Evolutionary conservation across 2,113 vertebrate species (phyloP).

Genomic region (Neolamprologus longior): DNA sequence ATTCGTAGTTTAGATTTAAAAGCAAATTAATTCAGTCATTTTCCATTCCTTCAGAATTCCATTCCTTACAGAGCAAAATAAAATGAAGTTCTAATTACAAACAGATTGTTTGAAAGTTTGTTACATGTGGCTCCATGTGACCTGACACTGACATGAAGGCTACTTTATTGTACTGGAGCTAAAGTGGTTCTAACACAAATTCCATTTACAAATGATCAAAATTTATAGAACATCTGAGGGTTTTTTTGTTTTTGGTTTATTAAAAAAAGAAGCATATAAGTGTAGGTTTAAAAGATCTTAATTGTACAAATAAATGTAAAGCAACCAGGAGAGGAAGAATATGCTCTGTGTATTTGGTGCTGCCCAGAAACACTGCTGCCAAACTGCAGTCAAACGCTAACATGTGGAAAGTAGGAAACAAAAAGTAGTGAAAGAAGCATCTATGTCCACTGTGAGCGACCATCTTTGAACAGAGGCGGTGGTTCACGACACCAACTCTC

Average conservation of each 20-base stretch:
- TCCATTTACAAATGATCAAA: background rate
- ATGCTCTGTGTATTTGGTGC: background rate
- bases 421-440: background rate
- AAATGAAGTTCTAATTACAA: background rate
- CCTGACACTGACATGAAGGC: background rate
- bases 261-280: background rate
- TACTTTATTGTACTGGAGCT: background rate
- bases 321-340: background rate
- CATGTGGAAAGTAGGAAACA: background rate
- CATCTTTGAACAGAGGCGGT: too few relatives aligned
- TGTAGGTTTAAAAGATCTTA: background rate
- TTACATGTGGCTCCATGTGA: background rate
- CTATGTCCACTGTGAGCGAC: too few relatives aligned
- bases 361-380: background rate
- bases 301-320: background rate
- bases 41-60: too few relatives aligned
- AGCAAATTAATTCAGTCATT: too few relatives aligned
- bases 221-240: background rate
- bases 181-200: background rate
- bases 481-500: too few relatives aligned
- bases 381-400: background rate
- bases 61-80: background rate
- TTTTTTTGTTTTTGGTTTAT: fast-evolving
- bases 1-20: too few relatives aligned
- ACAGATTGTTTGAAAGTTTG: background rate